Base-by-base conservation (phyloP, 2,888 invertebrate genomes). In the Saturnia japonica region DNA sequence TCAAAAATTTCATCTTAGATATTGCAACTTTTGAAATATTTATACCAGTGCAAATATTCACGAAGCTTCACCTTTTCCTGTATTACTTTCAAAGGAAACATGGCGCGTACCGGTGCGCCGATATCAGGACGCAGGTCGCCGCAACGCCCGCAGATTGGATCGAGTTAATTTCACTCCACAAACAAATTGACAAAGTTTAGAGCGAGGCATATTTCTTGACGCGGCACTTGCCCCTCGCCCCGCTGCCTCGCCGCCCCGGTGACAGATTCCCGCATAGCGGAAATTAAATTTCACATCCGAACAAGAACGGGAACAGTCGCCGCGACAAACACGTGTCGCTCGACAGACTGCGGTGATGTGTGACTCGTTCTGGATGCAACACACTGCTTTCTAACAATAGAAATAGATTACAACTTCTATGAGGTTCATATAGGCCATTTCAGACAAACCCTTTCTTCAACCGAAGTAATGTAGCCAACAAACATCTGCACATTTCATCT, bases 181-280 rank as follows among this genome's bases (percentile, higher is more conserved):
- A 94, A 94, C 93, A 94, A 93, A 94, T 94, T 94, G 94, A 93
- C 93, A 94, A 94, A 94, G 93, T 94, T 94, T 92, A 92, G 88
- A 93, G 90, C 92, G 91, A 90, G 89, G 91, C 92, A 93, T 93
- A 94, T 93, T 93, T 94, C 93, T 94, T 93, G 90, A 86, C 87
- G 85, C 82, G 77, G 77, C 73, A 80, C 79, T 80, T 70, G 72
- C 81, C 76, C 80, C 81, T 83, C 84, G 82, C 84, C 75, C 83
- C 79, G 77, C 78, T 75, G 84, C 81, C 82, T 75, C 77, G 82
- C 78, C 80, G 69, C 83, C 80, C 85, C 85, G 83, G 84, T 87
- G 88, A 89, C 90, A 90, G 92, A 90, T 88, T 89, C 92, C 89
- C 91, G 91, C 88, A 85, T 83, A 88, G 85, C 93, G 94, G 94